Evolutionary conservation across 2,113 vertebrate genomes (phyloP), one percentile per base, ranked within the genome.

Genomic region (Dasypus novemcinctus): DNA sequence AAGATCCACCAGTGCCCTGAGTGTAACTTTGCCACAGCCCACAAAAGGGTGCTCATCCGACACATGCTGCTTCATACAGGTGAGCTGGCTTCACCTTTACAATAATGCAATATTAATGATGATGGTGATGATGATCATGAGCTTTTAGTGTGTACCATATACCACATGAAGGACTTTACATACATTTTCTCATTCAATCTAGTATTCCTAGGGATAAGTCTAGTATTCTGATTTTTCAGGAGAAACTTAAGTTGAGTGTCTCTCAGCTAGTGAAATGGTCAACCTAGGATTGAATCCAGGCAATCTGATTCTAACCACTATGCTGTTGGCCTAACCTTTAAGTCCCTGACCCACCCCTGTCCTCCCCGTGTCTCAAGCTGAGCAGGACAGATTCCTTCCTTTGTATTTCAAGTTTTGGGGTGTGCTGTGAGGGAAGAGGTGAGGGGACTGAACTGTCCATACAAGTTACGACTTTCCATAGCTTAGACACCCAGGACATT

Each of bases 21-120:
- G 97, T 99, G 99, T 93, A 98, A 94, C 97, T 99, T 99, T 0
- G 98, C 99, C 94, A 99, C 99, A 0, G 99, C 99, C 0, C 99
- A 99, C 97, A 99, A 99, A 98, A 98, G 99, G 17, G 99, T 99
- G 74, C 98, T 99, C 87, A 99, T 99, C 96, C 98, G 99, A 61
- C 99, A 99, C 98, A 98, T 98, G 98, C 97, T 99, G 91, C 98
- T 99, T 95, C 99, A 99, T 96, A 99, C 99, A 0, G 99, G 99
- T 99, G 93, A 98, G 99, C 10, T 68, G 80, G 12, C 80, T 20
- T 93, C 72, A 4, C 41, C 38, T 18, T 71, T 13, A 6, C 4
- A 7, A 12, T 27, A 5, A 0, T 25, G 2, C 7, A 1, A 2
- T 21, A 18, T 4, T 33, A 5, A 11, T 23, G n/a, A 59, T 29